These are phyloP conservation scores for Myathropa florea DNA, from an alignment of 2,888 invertebrate genomes.

Conservation along the genomic window DNA sequence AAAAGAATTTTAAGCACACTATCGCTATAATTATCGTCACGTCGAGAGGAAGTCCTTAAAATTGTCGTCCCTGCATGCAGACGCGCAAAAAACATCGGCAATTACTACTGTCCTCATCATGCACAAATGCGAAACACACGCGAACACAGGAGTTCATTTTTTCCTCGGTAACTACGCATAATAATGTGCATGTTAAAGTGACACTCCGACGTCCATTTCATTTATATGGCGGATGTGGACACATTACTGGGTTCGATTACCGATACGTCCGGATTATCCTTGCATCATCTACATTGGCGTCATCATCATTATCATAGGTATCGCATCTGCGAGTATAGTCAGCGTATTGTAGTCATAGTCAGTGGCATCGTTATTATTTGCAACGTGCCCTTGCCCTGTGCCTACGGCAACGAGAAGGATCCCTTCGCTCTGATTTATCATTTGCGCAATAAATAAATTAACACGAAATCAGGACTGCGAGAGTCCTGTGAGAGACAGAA, in stretches of 20 bases:
- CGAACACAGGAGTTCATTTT: neutral
- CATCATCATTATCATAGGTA: constrained; percentile 40
- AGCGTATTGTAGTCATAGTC: constrained; percentile 16
- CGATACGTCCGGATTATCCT: constrained; percentile 24
- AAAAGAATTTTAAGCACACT: constrained; percentile 17
- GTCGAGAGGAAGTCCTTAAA: neutral
- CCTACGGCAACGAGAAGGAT: neutral
- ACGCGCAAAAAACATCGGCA: neutral
- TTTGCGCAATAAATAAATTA: constrained; percentile 73
- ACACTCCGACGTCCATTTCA: constrained; percentile 12
- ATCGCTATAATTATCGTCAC: constrained; percentile 15
- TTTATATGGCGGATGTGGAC: constrained; percentile 7
- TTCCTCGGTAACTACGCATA: neutral
- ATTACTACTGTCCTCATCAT: neutral
- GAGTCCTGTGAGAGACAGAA: constrained; percentile 15
- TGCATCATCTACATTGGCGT: constrained; percentile 34
- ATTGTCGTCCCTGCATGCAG: neutral
- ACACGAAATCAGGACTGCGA: constrained; percentile 55
- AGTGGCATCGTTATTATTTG: constrained; percentile 58
- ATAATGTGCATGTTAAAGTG: constrained; percentile 15
- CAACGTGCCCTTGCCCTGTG: neutral
- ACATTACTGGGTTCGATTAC: constrained; percentile 44
- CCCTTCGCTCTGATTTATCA: constrained; percentile 75
- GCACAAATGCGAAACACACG: neutral
- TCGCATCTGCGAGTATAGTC: neutral